These are phyloP conservation scores for Loxodonta africana DNA, from an alignment of 2,113 vertebrate species.

Conservation along the genomic window DNA sequence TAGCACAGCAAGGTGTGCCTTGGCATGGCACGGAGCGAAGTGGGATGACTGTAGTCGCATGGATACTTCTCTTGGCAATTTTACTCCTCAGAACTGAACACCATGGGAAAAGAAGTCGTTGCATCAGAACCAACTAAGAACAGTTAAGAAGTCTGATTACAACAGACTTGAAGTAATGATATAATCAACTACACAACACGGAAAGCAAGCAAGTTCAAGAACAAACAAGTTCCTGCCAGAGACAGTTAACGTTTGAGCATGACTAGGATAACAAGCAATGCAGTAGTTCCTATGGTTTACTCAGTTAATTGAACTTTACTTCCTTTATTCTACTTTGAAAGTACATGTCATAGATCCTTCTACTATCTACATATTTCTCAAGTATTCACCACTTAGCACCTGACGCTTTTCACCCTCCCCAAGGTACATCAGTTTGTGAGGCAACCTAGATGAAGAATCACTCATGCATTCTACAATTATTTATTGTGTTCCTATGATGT, in stretches of 20 bases:
- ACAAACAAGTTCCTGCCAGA: background rate
- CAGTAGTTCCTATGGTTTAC: background rate
- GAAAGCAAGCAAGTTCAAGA: conserved; percentile 51
- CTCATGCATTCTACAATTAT: background rate
- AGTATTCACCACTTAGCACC: background rate
- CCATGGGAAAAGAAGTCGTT: background rate
- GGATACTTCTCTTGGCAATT: background rate
- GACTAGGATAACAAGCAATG: background rate
- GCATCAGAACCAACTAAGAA: background rate
- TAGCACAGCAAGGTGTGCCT: too few species aligned
- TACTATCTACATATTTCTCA: background rate
- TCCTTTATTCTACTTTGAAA: conserved; percentile 24
- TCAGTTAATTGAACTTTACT: background rate
- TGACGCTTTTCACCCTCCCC: background rate
- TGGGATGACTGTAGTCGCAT: background rate
- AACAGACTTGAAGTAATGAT: background rate
- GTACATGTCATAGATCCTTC: background rate
- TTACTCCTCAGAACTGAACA: background rate
- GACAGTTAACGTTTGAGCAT: background rate
- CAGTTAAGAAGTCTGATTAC: background rate
- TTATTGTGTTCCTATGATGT: background rate
- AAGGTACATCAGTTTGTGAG: background rate
- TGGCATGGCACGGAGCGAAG: background rate
- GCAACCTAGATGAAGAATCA: background rate
- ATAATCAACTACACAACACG: background rate